Evolutionary conservation across 2,888 invertebrate species (phyloP).

Genomic region (Drosophila dives): DNA sequence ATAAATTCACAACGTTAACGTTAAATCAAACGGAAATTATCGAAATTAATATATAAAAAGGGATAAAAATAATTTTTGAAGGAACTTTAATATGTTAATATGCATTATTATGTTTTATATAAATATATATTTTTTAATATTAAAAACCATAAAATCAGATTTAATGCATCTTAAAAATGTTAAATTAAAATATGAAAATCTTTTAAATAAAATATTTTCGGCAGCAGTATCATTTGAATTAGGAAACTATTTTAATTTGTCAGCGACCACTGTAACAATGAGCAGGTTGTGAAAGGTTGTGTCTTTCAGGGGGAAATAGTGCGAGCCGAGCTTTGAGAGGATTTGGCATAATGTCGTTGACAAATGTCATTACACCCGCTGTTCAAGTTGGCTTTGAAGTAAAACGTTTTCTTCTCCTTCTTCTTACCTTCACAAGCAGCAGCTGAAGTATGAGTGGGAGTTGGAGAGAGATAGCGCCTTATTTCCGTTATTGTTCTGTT

Average conservation of each 20-base stretch:
- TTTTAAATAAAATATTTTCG: not conserved
- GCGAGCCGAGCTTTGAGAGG: constrained; percentile 30
- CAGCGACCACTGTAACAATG: constrained; percentile 7
- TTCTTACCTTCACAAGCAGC: constrained; percentile 43
- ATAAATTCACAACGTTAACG: not conserved
- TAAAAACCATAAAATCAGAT: not conserved
- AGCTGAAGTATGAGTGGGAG: not conserved
- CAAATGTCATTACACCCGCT: constrained; percentile 79
- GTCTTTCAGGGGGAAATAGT: constrained; percentile 1
- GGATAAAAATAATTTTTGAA: too few species aligned
- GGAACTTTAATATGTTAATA: not conserved
- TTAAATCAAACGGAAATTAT: not conserved
- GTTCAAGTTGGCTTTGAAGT: constrained; percentile 67
- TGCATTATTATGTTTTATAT: not conserved
- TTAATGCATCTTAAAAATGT: not conserved
- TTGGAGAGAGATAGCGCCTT: not conserved
- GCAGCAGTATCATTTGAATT: not conserved
- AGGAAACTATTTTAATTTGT: not conserved
- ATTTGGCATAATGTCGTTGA: constrained; percentile 58
- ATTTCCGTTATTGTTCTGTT: constrained; percentile 37
- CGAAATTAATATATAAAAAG: not conserved
- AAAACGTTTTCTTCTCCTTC: constrained; percentile 18
- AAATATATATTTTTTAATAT: not conserved
- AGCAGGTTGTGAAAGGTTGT: constrained; percentile 1
- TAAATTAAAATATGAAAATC: not conserved